Percentiles rank a stretch among this genome's conserved stretches.
Conservation (phyloP, 2,113 vertebrate species). For the Chinchilla lanigera region DNA sequence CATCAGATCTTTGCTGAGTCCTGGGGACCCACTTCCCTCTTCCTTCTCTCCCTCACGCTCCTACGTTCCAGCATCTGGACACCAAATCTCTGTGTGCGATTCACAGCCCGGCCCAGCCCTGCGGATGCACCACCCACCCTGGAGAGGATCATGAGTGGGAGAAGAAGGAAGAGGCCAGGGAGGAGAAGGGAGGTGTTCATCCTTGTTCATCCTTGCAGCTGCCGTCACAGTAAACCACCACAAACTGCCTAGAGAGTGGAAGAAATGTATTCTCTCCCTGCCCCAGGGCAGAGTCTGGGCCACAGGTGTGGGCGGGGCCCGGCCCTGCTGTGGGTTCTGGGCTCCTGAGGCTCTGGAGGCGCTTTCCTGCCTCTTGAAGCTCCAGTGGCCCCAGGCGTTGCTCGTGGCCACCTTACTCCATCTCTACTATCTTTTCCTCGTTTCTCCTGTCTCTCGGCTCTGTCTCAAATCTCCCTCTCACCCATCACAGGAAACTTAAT, state of each 20-base stretch:
- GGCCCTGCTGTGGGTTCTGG: background rate
- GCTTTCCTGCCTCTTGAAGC: background rate
- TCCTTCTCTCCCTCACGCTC: background rate
- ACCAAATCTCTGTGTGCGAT: too few relatives aligned
- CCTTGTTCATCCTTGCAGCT: fast-evolving
- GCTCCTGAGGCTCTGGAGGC: background rate
- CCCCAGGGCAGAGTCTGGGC: background rate
- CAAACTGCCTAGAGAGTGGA: background rate
- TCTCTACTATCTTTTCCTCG: background rate
- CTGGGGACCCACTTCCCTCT: too few relatives aligned
- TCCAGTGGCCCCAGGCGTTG: fast-evolving
- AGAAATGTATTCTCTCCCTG: background rate
- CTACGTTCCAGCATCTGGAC: too few relatives aligned
- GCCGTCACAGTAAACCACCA: too few relatives aligned
- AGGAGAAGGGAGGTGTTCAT: background rate
- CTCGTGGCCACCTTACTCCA: fast-evolving
- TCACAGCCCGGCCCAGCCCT: too few relatives aligned
- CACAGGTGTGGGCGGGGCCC: fast-evolving
- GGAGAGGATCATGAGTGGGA: background rate
- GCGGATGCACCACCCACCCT: background rate
- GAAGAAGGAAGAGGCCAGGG: background rate
- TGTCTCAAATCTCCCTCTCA: background rate
- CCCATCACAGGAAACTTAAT: background rate
- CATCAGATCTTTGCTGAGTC: background rate
- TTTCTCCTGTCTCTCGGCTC: background rate